Conservation (phyloP, 2,888 invertebrate genomes). For the Sepioteuthis lessoniana region DNA sequence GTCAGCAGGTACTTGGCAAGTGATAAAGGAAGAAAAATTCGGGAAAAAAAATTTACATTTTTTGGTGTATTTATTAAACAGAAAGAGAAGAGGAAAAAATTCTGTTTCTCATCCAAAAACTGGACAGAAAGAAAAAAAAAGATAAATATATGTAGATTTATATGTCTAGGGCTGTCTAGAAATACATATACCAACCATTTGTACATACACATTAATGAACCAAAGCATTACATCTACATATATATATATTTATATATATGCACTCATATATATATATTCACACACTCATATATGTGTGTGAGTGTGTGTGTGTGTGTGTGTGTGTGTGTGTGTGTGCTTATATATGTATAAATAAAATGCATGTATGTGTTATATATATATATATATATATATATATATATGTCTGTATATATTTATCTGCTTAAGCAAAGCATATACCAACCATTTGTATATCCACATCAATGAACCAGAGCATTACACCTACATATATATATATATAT, state of each 20-base stretch:
- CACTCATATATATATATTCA: constrained; percentile 34
- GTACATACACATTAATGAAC: neutral
- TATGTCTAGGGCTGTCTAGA: too few species aligned
- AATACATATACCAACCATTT: too few species aligned
- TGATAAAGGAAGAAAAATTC: neutral
- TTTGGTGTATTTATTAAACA: neutral
- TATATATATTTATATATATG: constrained; percentile 24
- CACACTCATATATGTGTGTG: neutral
- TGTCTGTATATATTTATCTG: too few species aligned
- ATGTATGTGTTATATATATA: too few species aligned
- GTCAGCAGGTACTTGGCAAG: neutral
- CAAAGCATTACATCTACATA: neutral
- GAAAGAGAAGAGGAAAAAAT: neutral
- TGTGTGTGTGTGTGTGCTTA: too few species aligned
- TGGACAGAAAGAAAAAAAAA: neutral
- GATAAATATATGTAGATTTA: neutral
- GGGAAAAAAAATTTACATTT: too few species aligned
- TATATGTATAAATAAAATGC: too few species aligned
- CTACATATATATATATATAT: too few species aligned
- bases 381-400: too few species aligned
- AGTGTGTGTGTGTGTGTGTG: neutral
- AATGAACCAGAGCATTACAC: too few species aligned
- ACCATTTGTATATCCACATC: too few species aligned
- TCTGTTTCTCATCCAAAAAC: neutral
- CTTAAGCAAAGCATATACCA: too few species aligned